Evolutionary conservation across 2,797 vertebrate genomes (phyloP).

Genomic region (Triplophysa bombifrons): DNA sequence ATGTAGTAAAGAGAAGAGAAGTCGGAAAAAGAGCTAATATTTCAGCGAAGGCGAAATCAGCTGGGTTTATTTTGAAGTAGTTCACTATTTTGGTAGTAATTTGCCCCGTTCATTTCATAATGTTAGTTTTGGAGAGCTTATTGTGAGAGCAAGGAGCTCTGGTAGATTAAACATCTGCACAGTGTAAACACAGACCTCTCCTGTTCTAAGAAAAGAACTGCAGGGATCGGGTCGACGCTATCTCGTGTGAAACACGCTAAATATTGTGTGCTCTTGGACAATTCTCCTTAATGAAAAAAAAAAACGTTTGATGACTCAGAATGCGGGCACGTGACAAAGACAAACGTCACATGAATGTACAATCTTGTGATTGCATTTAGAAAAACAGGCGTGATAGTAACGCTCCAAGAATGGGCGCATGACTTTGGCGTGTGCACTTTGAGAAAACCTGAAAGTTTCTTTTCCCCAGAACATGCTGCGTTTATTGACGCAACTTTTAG

Average conservation of each 20-base stretch:
- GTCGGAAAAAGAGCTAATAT: slow-evolving; percentile 79
- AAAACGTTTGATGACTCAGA: neutral
- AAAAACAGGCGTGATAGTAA: slow-evolving; percentile 36
- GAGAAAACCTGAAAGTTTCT: slow-evolving; percentile 53
- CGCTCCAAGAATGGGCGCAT: slow-evolving; percentile 67
- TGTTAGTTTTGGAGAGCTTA: slow-evolving; percentile 81
- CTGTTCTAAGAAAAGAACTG: slow-evolving; percentile 68
- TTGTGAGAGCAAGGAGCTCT: slow-evolving; percentile 72
- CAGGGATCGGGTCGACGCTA: slow-evolving; percentile 62
- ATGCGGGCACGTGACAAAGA: neutral
- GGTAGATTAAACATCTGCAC: slow-evolving; percentile 78
- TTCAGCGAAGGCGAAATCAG: slow-evolving; percentile 83
- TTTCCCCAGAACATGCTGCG: slow-evolving; percentile 66
- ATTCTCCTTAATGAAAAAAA: slow-evolving; percentile 40
- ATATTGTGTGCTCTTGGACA: slow-evolving; percentile 38
- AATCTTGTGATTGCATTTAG: slow-evolving; percentile 25
- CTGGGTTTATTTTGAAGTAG: slow-evolving; percentile 84
- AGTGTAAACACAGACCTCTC: slow-evolving; percentile 76
- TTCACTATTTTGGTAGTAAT: slow-evolving; percentile 83
- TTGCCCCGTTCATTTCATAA: slow-evolving; percentile 81
- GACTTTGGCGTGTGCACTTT: slow-evolving; percentile 72
- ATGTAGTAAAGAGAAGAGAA: slow-evolving; percentile 60
- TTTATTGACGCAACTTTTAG: slow-evolving; percentile 73
- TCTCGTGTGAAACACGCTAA: slow-evolving; percentile 55
- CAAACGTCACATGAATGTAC: slow-evolving; percentile 8